A percentile compares a stretch with the other conserved stretches of the same genome.
phyloP scores from a whole-genome alignment of 2,113 vertebrate species.

The Pyrgilauda ruficollis region DNA sequence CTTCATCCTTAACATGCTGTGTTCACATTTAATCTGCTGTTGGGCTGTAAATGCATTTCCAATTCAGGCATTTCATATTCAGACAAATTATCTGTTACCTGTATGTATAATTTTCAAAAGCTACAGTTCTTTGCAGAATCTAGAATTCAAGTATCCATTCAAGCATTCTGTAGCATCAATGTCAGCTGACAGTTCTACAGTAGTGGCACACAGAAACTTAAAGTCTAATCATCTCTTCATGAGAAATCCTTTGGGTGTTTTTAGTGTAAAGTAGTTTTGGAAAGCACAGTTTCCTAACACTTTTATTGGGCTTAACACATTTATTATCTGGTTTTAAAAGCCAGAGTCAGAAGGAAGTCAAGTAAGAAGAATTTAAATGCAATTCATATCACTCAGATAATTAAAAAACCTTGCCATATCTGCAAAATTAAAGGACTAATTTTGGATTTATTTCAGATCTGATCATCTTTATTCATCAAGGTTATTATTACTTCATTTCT shows the following conservation, averaged over 20 bases:
- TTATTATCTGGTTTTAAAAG: neutral
- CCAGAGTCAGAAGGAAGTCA: neutral
- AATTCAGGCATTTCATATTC: neutral
- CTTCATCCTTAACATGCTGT: neutral
- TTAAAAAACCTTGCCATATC: too few relatives aligned
- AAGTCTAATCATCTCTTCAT: neutral
- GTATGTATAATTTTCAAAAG: neutral
- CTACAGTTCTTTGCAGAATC: neutral
- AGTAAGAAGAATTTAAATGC: neutral
- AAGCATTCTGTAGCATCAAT: neutral
- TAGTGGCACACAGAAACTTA: neutral
- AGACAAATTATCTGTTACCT: neutral
- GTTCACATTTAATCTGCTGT: neutral
- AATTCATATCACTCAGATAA: neutral
- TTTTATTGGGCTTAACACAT: neutral
- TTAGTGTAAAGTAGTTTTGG: neutral
- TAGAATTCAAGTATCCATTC: neutral
- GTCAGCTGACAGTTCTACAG: neutral
- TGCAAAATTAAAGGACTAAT: neutral
- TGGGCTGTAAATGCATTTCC: neutral
- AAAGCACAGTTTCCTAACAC: neutral
- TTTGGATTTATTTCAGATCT: neutral
- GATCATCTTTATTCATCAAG: neutral
- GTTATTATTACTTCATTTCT: neutral
- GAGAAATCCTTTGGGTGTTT: neutral